Evolutionary conservation across 2,797 vertebrate species (phyloP).

Genomic region (Pseudochirops corinnae): DNA sequence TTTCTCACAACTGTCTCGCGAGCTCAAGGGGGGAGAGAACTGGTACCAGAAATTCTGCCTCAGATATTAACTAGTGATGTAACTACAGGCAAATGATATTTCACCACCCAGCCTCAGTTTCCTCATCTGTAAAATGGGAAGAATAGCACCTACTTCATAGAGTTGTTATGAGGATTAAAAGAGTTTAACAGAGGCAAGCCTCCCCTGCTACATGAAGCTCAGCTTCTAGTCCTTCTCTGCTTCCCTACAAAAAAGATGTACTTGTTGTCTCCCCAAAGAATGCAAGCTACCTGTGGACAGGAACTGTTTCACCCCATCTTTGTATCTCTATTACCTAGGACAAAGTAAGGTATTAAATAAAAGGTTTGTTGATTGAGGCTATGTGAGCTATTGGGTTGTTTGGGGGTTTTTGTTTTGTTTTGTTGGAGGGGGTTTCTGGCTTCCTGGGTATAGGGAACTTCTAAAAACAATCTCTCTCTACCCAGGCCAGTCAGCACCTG

Average conservation of each 20-base stretch:
- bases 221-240: neutral
- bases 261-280: neutral
- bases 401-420: neutral
- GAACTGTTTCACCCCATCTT: neutral
- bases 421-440: neutral
- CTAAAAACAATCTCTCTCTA: neutral
- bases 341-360: neutral
- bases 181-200: neutral
- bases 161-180: neutral
- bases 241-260: neutral
- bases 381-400: neutral
- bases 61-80: neutral
- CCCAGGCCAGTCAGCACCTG: too few relatives aligned
- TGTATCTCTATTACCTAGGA: neutral
- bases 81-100: neutral
- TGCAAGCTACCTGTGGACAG: neutral
- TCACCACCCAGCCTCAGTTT: neutral
- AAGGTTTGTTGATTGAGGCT: neutral
- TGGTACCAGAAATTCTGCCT: neutral
- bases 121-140: neutral
- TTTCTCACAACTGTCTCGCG: neutral
- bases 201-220: neutral
- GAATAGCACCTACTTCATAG: neutral
- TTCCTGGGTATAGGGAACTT: neutral
- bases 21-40: neutral